Evolutionary conservation across 2,888 invertebrate species (phyloP).

Genomic region (Hemaris fuciformis): DNA sequence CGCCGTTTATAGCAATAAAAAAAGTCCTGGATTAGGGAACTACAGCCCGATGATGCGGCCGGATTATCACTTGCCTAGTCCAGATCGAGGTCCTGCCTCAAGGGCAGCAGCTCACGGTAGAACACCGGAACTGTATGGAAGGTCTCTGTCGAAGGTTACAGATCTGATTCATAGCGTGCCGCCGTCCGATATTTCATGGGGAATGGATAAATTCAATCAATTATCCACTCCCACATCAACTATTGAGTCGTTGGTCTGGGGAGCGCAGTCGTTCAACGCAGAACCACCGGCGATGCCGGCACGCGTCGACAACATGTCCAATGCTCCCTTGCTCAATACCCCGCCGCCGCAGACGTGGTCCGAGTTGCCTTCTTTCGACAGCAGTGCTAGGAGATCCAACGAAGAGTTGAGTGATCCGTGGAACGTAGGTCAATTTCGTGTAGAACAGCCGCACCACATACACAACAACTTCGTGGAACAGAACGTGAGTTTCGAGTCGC

Average conservation of each 20-base stretch:
- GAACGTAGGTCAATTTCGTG: slow-evolving; percentile 68
- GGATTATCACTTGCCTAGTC: slow-evolving; percentile 68
- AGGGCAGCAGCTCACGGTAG: slow-evolving; percentile 42
- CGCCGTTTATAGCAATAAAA: slow-evolving; percentile 57
- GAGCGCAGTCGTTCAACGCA: slow-evolving; percentile 43
- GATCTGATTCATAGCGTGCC: slow-evolving; percentile 51
- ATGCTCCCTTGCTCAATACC: slow-evolving; percentile 49
- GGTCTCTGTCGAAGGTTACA: slow-evolving; percentile 51
- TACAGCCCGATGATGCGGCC: slow-evolving; percentile 71
- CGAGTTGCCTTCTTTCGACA: slow-evolving; percentile 59
- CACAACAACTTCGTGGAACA: slow-evolving; percentile 69
- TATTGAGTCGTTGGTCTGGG: slow-evolving; percentile 67
- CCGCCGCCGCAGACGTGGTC: slow-evolving; percentile 64
- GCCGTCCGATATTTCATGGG: slow-evolving; percentile 62
- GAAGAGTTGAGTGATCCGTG: slow-evolving; percentile 62
- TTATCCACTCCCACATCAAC: slow-evolving; percentile 43
- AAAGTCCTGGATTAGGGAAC: slow-evolving; percentile 67
- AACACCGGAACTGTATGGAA: slow-evolving; percentile 55
- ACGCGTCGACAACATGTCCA: slow-evolving; percentile 48
- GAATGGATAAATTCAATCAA: slow-evolving; percentile 56
- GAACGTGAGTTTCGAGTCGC: slow-evolving; percentile 61
- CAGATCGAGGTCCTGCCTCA: slow-evolving; percentile 55
- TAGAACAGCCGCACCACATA: slow-evolving; percentile 64
- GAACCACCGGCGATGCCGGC: slow-evolving; percentile 40
- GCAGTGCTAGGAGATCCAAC: slow-evolving; percentile 44